Conservation (phyloP, 2,797 vertebrate species). For the Crax fasciolata region DNA sequence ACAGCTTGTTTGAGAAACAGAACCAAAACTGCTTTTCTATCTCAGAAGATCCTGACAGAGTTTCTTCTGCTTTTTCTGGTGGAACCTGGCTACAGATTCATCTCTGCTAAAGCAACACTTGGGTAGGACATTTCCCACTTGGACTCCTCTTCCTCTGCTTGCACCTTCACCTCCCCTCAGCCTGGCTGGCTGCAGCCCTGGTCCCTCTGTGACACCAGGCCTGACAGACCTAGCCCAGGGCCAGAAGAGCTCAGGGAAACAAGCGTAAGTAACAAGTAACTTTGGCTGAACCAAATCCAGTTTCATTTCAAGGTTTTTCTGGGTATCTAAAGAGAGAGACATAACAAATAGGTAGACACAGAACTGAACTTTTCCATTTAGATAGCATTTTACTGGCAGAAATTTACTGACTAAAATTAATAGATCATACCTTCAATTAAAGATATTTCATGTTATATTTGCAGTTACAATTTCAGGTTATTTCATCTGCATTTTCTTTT, state of each 20-base stretch:
- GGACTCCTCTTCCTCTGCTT: not conserved
- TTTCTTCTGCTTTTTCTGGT: not conserved
- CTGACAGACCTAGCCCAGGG: fast-evolving
- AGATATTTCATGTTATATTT: not conserved
- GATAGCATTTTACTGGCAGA: not conserved
- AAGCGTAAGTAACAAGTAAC: not conserved
- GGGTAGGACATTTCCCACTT: not conserved
- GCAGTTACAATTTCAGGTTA: not conserved
- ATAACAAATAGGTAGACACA: not conserved
- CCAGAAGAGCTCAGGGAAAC: not conserved
- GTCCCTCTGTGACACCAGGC: not conserved
- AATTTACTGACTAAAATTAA: not conserved
- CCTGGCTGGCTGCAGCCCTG: not conserved
- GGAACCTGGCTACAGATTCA: not conserved
- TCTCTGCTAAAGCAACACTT: not conserved
- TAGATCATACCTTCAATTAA: not conserved
- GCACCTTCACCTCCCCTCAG: not conserved
- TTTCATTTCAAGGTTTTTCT: not conserved
- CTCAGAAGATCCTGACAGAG: not conserved
- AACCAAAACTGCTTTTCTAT: not conserved
- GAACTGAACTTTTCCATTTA: not conserved
- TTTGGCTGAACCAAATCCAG: not conserved
- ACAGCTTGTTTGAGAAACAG: not conserved
- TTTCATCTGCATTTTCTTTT: not conserved
- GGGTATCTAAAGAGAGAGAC: not conserved